Evolutionary conservation across 2,888 invertebrate genomes (phyloP).

Genomic region (Antitype chi): DNA sequence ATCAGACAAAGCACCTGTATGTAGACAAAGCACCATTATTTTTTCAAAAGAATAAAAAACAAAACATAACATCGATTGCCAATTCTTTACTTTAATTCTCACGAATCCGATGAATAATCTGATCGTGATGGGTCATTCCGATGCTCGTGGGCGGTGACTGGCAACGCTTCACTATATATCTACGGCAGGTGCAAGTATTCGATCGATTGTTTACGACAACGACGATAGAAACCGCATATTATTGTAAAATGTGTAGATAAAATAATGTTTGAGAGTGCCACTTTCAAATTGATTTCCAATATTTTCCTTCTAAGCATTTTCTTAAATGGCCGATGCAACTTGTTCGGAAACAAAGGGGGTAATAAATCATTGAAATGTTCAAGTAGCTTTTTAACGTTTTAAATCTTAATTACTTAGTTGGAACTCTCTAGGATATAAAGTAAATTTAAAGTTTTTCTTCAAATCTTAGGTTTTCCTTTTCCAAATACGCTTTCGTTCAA

Average conservation of each 20-base stretch:
- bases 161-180: constrained; percentile 32
- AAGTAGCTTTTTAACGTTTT: neutral
- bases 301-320: constrained; percentile 8
- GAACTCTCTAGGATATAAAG: neutral
- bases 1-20: neutral
- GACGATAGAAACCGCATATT: constrained; percentile 22
- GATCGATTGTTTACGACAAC: constrained; percentile 47
- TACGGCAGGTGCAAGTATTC: constrained; percentile 46
- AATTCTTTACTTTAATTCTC: constrained; percentile 44
- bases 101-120: constrained; percentile 48
- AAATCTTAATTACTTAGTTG: neutral
- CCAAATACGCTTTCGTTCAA: neutral
- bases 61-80: constrained; percentile 18
- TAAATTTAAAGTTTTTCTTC: neutral
- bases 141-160: constrained; percentile 42
- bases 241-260: constrained; percentile 32
- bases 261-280: constrained; percentile 24
- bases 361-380: neutral
- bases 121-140: constrained; percentile 54
- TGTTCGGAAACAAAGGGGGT: neutral
- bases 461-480: neutral
- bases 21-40: too few species aligned
- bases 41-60: constrained; percentile 11
- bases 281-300: constrained; percentile 24
- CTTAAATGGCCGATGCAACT: neutral